These are phyloP conservation scores for Amblyjoppa fuscipennis DNA, from an alignment of 2,888 invertebrate genomes.

Conservation along the genomic window DNA sequence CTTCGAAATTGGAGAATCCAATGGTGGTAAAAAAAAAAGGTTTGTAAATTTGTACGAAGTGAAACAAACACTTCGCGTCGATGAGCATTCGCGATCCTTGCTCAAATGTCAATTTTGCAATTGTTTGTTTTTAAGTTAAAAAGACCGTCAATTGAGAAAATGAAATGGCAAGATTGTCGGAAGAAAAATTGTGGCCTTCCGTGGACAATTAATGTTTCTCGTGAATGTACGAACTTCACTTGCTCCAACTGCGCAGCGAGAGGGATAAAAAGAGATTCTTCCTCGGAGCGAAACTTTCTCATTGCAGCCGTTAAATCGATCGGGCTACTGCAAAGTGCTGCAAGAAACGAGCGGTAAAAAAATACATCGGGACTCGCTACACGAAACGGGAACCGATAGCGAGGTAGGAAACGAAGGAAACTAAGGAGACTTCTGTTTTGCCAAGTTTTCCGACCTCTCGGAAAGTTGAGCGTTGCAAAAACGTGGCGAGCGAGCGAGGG, in stretches of 20 bases:
- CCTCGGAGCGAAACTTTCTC: neutral
- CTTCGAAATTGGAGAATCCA: conserved; percentile 4
- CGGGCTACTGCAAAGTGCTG: neutral
- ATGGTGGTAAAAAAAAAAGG: neutral
- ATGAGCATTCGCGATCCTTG: neutral
- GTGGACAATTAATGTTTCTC: neutral
- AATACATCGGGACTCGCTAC: neutral
- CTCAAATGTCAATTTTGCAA: too few relatives aligned
- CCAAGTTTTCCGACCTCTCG: conserved; percentile 8
- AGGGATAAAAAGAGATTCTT: neutral
- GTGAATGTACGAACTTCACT: neutral
- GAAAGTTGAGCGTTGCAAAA: conserved; percentile 17
- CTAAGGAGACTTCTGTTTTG: conserved; percentile 17
- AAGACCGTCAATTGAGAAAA: too few relatives aligned
- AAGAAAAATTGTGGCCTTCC: neutral
- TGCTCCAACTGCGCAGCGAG: neutral
- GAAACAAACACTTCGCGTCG: neutral
- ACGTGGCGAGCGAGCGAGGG: conserved; percentile 2
- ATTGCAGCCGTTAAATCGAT: conserved; percentile 16
- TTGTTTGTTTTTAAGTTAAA: too few relatives aligned
- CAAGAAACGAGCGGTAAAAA: neutral
- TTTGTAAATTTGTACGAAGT: neutral
- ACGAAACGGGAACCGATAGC: conserved; percentile 6
- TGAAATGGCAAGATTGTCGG: neutral
- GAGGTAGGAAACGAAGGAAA: conserved; percentile 2